Conservation (phyloP, 2,888 invertebrate species). For the Suillia variegata region DNA sequence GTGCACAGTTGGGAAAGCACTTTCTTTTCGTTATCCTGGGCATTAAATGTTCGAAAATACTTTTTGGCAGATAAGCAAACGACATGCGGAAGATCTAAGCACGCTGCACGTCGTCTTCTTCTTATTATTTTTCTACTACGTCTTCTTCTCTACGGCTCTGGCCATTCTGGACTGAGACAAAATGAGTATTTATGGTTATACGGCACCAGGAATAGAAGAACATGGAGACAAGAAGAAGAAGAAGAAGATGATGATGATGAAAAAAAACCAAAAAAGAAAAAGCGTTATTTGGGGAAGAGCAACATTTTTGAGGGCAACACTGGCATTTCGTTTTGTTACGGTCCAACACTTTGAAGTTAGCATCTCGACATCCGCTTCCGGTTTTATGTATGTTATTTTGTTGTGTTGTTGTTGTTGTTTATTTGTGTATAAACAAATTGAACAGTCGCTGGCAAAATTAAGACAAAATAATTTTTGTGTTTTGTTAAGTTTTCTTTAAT, state of each 20-base stretch:
- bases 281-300: too few relatives aligned
- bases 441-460: too few relatives aligned
- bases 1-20: not conserved
- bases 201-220: too few relatives aligned
- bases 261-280: too few relatives aligned
- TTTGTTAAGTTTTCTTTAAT: too few relatives aligned
- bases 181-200: conserved; percentile 1
- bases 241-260: too few relatives aligned
- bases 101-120: not conserved
- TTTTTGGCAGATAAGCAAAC: not conserved
- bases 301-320: not conserved
- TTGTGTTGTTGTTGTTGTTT: not conserved
- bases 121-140: too few relatives aligned
- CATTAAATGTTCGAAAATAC: conserved; percentile 4
- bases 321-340: not conserved
- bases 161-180: not conserved
- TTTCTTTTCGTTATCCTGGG: not conserved
- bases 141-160: not conserved
- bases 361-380: not conserved
- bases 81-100: conserved; percentile 2
- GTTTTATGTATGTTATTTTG: not conserved
- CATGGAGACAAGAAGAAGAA: too few relatives aligned
- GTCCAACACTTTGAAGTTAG: not conserved
- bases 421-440: too few relatives aligned
- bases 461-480: too few relatives aligned